Evolutionary conservation across 1,140 invertebrate genomes (phyloP).

Genomic region (Drosophila subpulchrella): DNA sequence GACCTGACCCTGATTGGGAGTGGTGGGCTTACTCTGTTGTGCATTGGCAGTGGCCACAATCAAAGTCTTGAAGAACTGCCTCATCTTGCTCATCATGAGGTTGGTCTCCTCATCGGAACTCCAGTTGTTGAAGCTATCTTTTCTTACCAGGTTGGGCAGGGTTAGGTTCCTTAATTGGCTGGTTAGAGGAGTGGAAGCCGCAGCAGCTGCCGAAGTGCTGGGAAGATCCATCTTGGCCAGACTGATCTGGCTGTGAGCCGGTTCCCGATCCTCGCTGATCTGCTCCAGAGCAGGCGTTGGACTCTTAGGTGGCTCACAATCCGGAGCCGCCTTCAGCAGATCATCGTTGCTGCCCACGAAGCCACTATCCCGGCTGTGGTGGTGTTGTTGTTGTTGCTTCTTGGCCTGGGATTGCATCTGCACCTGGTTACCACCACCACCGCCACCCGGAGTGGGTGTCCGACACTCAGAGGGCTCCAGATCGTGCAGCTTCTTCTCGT

Average conservation of each 20-base stretch:
- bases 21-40: constrained; percentile 82
- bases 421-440: constrained; percentile 4
- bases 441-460: constrained; percentile 85
- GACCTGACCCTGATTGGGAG: constrained; percentile 86
- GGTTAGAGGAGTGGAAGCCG: not conserved
- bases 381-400: constrained; percentile 84
- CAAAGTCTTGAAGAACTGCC: constrained; percentile 95
- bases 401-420: constrained; percentile 70
- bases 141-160: constrained; percentile 86
- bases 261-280: constrained; percentile 83
- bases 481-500: constrained; percentile 85
- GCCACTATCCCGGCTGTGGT: constrained; percentile 93
- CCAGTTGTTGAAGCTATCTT: constrained; percentile 97
- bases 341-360: constrained; percentile 95
- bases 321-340: constrained; percentile 88
- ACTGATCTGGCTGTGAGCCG: constrained; percentile 23
- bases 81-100: constrained; percentile 97
- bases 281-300: constrained; percentile 68
- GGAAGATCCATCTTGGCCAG: constrained; percentile 74
- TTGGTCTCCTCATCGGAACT: constrained; percentile 97
- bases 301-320: constrained; percentile 84
- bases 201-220: constrained; percentile 43
- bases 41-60: constrained; percentile 89
- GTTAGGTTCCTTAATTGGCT: constrained; percentile 29
- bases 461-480: constrained; percentile 84